Evolutionary conservation across 2,888 invertebrate species (phyloP).

Genomic region (Biston stratarius): DNA sequence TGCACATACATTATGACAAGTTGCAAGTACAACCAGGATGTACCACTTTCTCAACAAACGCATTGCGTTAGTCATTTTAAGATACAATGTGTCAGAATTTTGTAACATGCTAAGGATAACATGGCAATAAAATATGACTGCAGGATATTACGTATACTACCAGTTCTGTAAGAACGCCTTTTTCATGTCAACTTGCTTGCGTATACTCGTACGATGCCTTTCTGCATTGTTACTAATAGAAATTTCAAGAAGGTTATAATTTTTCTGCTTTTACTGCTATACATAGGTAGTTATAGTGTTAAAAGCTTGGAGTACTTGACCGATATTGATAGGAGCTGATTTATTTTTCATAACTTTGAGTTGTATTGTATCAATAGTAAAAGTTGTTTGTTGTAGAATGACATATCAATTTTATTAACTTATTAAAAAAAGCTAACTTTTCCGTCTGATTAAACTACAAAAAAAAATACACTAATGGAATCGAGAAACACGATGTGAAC

Average conservation of each 20-base stretch:
- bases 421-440: too few relatives aligned
- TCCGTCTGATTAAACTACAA: too few relatives aligned
- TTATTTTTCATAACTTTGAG: too few relatives aligned
- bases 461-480: not conserved
- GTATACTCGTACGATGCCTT: not conserved
- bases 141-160: constrained; percentile 7
- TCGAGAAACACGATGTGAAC: not conserved
- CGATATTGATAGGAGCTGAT: too few relatives aligned
- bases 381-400: too few relatives aligned
- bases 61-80: constrained; percentile 22
- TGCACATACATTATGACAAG: not conserved
- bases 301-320: too few relatives aligned
- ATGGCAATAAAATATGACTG: constrained; percentile 11
- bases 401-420: too few relatives aligned
- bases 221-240: not conserved
- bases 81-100: constrained; percentile 18
- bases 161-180: constrained; percentile 3
- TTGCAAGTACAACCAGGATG: constrained; percentile 15
- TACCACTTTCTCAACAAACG: constrained; percentile 19
- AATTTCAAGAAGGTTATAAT: not conserved
- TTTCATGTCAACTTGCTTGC: constrained; percentile 1
- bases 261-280: not conserved
- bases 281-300: too few relatives aligned
- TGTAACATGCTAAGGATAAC: constrained; percentile 8
- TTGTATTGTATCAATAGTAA: too few relatives aligned